Evolutionary conservation across 2,888 invertebrate species (phyloP).

Genomic region (Drosophila ezoana): DNA sequence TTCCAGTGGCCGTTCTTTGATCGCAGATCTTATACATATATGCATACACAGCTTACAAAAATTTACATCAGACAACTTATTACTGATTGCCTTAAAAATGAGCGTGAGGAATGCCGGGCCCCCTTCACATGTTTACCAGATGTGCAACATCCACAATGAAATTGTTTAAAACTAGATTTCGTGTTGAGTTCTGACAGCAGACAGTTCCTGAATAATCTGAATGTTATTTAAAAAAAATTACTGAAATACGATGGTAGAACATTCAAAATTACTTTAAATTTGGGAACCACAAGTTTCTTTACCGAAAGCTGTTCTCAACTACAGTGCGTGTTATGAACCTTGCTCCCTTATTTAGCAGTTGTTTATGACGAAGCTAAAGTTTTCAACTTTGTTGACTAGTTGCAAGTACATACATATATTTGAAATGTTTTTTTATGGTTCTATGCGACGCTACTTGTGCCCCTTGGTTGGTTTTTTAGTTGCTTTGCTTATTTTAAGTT

Average conservation of each 20-base stretch:
- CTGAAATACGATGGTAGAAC: too few species aligned
- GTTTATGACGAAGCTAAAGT: constrained; percentile 38
- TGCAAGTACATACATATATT: constrained; percentile 47
- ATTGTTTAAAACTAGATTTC: not conserved
- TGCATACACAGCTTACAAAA: not conserved
- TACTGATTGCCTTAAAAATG: constrained; percentile 28
- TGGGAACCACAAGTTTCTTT: constrained; percentile 38
- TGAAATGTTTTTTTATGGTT: constrained; percentile 49
- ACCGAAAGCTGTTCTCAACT: constrained; percentile 38
- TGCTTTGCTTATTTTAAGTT: constrained; percentile 27
- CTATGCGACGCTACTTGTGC: constrained; percentile 23
- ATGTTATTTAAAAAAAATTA: not conserved
- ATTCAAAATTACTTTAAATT: constrained; percentile 15
- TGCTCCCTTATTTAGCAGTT: constrained; percentile 18
- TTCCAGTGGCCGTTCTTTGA: too few species aligned
- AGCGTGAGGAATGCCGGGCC: constrained; percentile 7
- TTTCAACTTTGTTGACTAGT: constrained; percentile 50
- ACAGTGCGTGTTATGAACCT: not conserved
- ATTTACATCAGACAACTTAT: constrained; percentile 21
- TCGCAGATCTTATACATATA: too few species aligned
- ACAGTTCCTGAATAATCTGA: not conserved
- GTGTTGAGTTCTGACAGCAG: not conserved
- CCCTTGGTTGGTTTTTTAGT: constrained; percentile 20
- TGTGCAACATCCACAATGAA: constrained; percentile 38
- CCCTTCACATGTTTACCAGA: constrained; percentile 45